These are phyloP conservation scores for Poicephalus gulielmi DNA, from an alignment of 2,113 vertebrate species.

Conservation along the genomic window DNA sequence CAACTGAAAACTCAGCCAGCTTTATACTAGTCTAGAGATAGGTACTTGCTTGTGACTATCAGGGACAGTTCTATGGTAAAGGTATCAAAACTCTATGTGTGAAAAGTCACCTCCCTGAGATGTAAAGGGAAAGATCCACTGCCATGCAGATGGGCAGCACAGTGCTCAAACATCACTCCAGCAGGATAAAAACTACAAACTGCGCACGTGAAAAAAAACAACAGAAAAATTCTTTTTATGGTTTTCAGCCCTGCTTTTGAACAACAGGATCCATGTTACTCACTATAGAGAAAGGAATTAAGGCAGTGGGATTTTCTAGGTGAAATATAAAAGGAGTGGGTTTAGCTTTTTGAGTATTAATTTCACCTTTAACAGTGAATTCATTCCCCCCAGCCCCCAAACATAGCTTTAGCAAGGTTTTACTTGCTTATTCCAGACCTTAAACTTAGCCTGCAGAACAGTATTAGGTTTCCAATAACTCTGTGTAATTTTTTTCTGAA, in stretches of 20 bases:
- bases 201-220: background rate
- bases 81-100: background rate
- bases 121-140: background rate
- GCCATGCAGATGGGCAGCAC: background rate
- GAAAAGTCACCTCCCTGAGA: background rate
- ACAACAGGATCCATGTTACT: background rate
- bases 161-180: fast-evolving
- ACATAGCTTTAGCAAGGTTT: background rate
- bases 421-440: background rate
- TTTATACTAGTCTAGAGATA: background rate
- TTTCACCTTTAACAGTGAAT: background rate
- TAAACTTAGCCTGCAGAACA: background rate
- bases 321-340: background rate
- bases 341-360: background rate
- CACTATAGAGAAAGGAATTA: background rate
- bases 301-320: background rate
- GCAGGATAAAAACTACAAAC: background rate
- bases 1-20: background rate
- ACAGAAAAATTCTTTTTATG: background rate
- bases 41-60: background rate
- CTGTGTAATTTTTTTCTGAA: background rate
- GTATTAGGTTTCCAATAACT: background rate
- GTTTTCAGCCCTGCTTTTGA: background rate
- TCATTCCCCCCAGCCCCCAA: background rate
- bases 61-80: background rate